These are phyloP conservation scores for Xiphorhynchus elegans DNA, from an alignment of 2,113 vertebrate species.

Conservation along the genomic window DNA sequence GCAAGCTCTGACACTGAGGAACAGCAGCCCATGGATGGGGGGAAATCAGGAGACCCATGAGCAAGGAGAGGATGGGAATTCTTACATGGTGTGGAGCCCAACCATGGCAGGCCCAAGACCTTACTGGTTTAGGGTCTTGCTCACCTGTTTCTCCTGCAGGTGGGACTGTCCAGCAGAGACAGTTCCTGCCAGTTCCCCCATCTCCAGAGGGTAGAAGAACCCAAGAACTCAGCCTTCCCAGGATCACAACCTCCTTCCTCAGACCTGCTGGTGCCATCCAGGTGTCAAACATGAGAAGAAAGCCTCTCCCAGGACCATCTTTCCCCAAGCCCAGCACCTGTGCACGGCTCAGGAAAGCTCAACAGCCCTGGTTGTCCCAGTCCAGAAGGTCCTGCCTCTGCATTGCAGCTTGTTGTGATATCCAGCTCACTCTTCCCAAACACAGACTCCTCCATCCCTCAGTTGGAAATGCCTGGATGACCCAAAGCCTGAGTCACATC, in stretches of 20 bases:
- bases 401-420: neutral
- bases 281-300: neutral
- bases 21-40: neutral
- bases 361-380: neutral
- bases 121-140: neutral
- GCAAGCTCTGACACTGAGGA: neutral
- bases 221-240: neutral
- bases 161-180: neutral
- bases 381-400: neutral
- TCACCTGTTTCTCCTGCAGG: neutral
- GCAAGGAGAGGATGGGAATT: neutral
- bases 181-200: no score
- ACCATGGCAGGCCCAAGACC: neutral
- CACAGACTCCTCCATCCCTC: neutral
- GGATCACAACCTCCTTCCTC: rapidly evolving
- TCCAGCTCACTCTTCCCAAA: neutral
- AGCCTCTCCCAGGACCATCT: neutral
- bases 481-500: neutral
- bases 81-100: neutral
- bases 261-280: neutral
- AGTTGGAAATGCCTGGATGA: neutral
- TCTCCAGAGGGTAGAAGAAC: neutral
- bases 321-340: neutral
- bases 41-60: neutral
- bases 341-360: neutral